Evolutionary conservation across 2,888 invertebrate species (phyloP), one percentile per base, ranked within the genome.

Genomic region (Horisme vitalbata): DNA sequence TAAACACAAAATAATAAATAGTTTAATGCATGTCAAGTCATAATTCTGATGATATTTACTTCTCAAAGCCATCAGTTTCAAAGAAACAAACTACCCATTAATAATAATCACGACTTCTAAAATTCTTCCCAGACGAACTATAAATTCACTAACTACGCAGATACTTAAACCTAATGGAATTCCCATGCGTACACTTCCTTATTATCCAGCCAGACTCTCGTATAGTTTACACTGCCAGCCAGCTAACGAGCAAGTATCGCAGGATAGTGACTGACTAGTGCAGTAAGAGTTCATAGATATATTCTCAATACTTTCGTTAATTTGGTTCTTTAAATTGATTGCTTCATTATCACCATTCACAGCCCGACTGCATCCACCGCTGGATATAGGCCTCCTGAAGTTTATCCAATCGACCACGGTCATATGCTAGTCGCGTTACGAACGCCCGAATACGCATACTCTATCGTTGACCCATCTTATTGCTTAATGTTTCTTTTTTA

Each of bases 171-270:
- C 46, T 58, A 58, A 58, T 48, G 26, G 36, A 41, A 58, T 56
- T 48, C 58, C 58, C 58, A 49, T 48, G 58, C 53, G 56, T 54
- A 54, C 41, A 45, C 52, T 56, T 58, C 56, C 58, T 53, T 56
- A 52, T 52, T 58, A 58, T 54, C 43, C 47, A 54, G 39, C 52
- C 52, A 56, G 58, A 56, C 38, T 11, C 2, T 23, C 26, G 43
- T 23, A 7, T 15, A 12, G 23, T 41, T 47, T 27, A 18, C 26
- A 33, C 24, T 28, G 12, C 13, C 8, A 28, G 26, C 11, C 11
- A 11, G 11, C 26, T 6, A n/a, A n/a, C n/a, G n/a, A 11, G 11
- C 26, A 2, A 26, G 26, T 28, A 4, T 6, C 8, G 4, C 27
- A 4, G 7, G 8, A n/a, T 3, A 28, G 28, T 14, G 5, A 3